Base-by-base conservation (phyloP, 92 coral and sea anemone genomes). In the Palythoa heliodiscus region DNA sequence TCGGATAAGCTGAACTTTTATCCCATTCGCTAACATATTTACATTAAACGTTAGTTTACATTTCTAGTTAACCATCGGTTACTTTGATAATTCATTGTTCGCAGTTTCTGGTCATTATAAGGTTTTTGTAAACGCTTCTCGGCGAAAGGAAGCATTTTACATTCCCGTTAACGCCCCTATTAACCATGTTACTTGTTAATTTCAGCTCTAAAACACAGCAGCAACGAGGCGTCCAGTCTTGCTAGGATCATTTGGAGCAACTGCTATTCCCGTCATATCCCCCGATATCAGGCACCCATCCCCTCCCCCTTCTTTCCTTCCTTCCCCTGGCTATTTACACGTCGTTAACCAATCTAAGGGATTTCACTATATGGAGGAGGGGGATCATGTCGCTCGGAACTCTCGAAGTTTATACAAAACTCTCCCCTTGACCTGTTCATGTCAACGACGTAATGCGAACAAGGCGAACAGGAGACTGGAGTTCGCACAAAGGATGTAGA, bases 291-390 rank as follows among this genome's bases (percentile, higher is more conserved):
- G 25, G 25, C 29, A 19, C 47, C 10, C 35, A 16, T 39, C 35
- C 35, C 35, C 35, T 0, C 35, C 35, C 35, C 35, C 35, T 29
- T 29, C 35, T 29, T n/a, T n/a, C n/a, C n/a, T n/a, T n/a, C n/a
- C n/a, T n/a, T n/a, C n/a, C n/a, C 15, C 19, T 15, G 11, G 3
- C 69, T 8, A 70, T 48, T 20, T 43, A 43, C 50, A 3, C 14
- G 48, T 7, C 69, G 8, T 23, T 20, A 11, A 15, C 20, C 55
- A 79, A 10, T 11, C 74, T 80, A 80, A 11, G 84, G 84, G 19
- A 83, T 88, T 74, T 90, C 93, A 23, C 88, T 92, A 74, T 94
- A 94, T 11, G 98, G 98, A 13, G 98, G 98, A 12, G 98, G 98
- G 43, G 98, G 98, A 60, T 94, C 98, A 71, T 94, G 98, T 23